Base-by-base conservation (phyloP, 2,797 vertebrate species). In the Fratercula arctica region DNA sequence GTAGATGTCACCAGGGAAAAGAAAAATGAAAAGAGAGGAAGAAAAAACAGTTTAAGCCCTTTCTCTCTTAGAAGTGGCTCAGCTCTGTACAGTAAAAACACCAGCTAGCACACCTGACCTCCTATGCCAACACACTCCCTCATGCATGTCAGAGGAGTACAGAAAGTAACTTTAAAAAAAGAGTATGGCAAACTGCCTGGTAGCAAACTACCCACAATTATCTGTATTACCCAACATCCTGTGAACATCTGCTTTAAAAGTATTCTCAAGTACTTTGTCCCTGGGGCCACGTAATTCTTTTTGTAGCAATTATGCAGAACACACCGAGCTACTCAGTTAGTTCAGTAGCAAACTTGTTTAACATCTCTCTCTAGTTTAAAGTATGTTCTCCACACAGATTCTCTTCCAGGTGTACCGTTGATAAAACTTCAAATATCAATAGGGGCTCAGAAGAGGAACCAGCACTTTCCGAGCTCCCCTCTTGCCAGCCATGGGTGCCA, bases 151-250 rank as follows among this genome's bases (percentile, higher is more conserved):
- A 89, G 39, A 76, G 41, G 45, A 66, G 19, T 16, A 39, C 28
- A 93, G 73, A 69, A 92, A 75, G 15, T 4, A 69, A 31, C 24
- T n/a, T 23, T 28, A 37, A 41, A 26, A 26, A 43, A n/a, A 21
- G 3, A 50, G 4, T 0, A 29, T 29, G 73, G 85, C 46, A 76
- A 81, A 28, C 23, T 70, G 68, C 88, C 79, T 84, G 89, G 25
- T 51, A 66, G 89, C 75, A 69, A 90, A 59, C 76, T 57, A 45
- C 79, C 93, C 89, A 81, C 87, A 85, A 48, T 89, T 67, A 83
- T 35, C 89, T 88, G 82, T 15, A 21, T 88, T 87, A 87, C 77
- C 93, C 93, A 96, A 90, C 80, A 87, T n/a, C 92, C 74, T 93
- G 89, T 16, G 45, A 95, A 77, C 76, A 68, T 72, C 82, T 95